Evolutionary conservation across 2,797 vertebrate genomes (phyloP).

Genomic region (Naso thynnoides): DNA sequence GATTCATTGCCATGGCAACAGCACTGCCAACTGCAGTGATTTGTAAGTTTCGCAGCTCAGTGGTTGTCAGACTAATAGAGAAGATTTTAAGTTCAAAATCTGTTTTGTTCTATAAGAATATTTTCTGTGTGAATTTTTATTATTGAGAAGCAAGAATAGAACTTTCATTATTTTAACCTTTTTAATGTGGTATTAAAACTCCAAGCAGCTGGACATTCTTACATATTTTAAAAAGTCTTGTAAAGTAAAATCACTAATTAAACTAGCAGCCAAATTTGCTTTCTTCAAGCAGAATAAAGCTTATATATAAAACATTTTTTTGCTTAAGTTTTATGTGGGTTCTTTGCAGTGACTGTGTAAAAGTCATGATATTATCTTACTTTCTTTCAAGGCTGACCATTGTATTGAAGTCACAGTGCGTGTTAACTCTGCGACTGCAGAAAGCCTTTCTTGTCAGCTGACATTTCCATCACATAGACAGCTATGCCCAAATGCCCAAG

Average conservation of each 20-base stretch:
- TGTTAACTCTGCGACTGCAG: conserved; percentile 1
- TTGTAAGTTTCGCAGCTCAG: too few relatives aligned
- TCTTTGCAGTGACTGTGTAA: neutral
- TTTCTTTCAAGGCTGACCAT: neutral
- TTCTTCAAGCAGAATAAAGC: neutral
- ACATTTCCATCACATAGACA: conserved; percentile 31
- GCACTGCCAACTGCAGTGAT: too few relatives aligned
- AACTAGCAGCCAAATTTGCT: too few relatives aligned
- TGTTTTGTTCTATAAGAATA: too few relatives aligned
- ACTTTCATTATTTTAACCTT: too few relatives aligned
- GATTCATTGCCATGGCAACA: too few relatives aligned
- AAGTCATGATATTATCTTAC: neutral
- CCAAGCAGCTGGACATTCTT: too few relatives aligned
- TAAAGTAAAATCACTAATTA: neutral
- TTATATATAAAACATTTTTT: neutral
- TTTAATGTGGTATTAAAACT: neutral
- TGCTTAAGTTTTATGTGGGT: neutral
- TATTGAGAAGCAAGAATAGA: too few relatives aligned
- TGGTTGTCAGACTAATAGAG: too few relatives aligned
- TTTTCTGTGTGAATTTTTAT: too few relatives aligned
- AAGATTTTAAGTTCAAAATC: too few relatives aligned
- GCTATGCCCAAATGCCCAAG: neutral
- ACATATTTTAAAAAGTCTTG: neutral
- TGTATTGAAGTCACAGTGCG: conserved; percentile 1
- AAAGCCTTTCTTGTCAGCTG: conserved; percentile 34